These are phyloP conservation scores for Dromococcyx pavoninus DNA, from an alignment of 2,797 vertebrate species.

Conservation along the genomic window DNA sequence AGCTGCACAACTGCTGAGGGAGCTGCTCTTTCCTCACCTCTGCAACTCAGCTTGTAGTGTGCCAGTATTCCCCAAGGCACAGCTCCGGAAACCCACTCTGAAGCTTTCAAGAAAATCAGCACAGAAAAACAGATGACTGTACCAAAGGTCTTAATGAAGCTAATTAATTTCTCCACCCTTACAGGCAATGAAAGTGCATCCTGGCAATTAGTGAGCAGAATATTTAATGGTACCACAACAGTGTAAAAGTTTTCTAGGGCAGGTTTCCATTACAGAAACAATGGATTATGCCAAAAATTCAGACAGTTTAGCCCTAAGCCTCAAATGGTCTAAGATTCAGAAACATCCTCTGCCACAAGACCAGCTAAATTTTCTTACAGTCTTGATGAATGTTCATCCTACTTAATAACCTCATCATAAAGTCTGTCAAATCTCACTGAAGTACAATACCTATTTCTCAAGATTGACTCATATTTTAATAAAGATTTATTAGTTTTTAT, in stretches of 20 bases:
- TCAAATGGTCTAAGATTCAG: background rate
- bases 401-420: background rate
- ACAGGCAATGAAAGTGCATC: background rate
- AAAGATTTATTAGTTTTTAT: background rate
- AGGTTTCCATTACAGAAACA: background rate
- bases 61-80: background rate
- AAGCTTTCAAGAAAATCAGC: background rate
- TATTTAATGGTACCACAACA: background rate
- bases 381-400: background rate
- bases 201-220: background rate
- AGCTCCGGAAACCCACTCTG: background rate
- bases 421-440: background rate
- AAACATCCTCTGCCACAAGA: background rate
- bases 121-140: background rate
- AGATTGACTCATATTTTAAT: background rate
- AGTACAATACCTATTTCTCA: background rate
- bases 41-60: rapidly evolving
- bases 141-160: background rate
- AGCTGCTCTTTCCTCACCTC: background rate
- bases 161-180: background rate
- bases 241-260: background rate
- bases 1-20: background rate
- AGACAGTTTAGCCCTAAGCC: background rate
- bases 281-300: background rate
- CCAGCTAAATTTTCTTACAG: background rate